phyloP scores from a whole-genome alignment of 2,797 vertebrate genomes.

The Chelmon rostratus region DNA sequence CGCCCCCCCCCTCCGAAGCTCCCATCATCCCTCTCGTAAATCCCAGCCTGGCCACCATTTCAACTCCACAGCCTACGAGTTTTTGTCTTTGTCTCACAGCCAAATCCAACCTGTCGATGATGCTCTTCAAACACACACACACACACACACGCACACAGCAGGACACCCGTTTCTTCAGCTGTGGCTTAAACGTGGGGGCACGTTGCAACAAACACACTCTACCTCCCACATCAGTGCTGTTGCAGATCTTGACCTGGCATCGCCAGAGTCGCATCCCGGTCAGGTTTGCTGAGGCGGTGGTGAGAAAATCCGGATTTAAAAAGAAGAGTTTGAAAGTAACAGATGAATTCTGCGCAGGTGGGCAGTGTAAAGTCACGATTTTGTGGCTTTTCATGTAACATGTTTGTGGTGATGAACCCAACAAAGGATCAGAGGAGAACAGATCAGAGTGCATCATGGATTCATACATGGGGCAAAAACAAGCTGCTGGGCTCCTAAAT shows the following conservation, averaged over 20 bases:
- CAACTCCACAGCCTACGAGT: conserved; percentile 23
- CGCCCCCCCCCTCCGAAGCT: conserved; percentile 22
- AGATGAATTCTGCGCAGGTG: background rate
- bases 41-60: conserved; percentile 36
- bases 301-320: background rate
- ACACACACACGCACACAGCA: background rate
- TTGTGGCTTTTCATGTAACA: background rate
- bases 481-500: background rate
- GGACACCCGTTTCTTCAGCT: background rate
- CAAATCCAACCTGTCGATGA: conserved; percentile 45
- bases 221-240: conserved; percentile 2
- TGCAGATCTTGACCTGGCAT: background rate
- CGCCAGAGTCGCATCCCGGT: background rate
- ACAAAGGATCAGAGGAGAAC: background rate
- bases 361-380: background rate
- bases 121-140: background rate
- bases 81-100: conserved; percentile 39
- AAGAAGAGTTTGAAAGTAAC: background rate
- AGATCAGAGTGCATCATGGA: background rate
- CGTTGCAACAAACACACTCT: conserved; percentile 3
- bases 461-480: background rate
- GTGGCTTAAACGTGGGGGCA: conserved; percentile 30
- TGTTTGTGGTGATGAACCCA: background rate
- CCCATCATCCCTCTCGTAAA: conserved; percentile 43
- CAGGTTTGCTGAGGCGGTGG: background rate